Evolutionary conservation across 37 sponge, comb jelly and placozoan genomes (phyloP).

Genomic region (Aphrocallistes beatrix): DNA sequence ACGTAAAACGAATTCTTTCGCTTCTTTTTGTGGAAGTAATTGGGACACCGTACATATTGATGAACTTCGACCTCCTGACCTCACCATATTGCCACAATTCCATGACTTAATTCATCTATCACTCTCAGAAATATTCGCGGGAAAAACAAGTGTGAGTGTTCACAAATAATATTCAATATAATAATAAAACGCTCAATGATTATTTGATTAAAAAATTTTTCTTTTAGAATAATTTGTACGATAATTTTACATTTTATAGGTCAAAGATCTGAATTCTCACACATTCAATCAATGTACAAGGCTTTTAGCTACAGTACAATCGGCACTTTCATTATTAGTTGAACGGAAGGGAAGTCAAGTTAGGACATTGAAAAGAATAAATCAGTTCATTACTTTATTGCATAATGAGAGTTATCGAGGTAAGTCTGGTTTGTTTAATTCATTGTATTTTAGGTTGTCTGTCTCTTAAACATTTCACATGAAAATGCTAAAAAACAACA

Average conservation of each 20-base stretch:
- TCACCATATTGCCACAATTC: background rate
- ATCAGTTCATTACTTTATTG: background rate
- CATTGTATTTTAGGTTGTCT: too few relatives aligned
- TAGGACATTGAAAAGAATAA: background rate
- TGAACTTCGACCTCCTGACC: background rate
- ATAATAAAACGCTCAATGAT: background rate
- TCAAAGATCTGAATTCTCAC: background rate
- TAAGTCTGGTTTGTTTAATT: too few relatives aligned
- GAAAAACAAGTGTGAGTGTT: background rate
- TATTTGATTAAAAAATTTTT: too few relatives aligned
- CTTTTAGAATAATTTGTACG: background rate
- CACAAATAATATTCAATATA: background rate
- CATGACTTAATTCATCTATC: background rate
- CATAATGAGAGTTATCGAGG: background rate
- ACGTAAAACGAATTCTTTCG: background rate
- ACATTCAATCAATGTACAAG: background rate
- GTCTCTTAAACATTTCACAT: too few relatives aligned
- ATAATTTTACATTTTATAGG: background rate
- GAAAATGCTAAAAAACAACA: too few relatives aligned
- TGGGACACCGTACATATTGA: background rate
- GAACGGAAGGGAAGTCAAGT: background rate
- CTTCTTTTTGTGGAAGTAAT: background rate
- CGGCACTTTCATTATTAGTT: background rate
- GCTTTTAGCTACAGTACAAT: constrained; percentile 2
- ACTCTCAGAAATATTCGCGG: background rate